Evolutionary conservation across 1,140 invertebrate species (phyloP), one percentile per base, ranked within the genome.

Genomic region (Artemia franciscana): DNA sequence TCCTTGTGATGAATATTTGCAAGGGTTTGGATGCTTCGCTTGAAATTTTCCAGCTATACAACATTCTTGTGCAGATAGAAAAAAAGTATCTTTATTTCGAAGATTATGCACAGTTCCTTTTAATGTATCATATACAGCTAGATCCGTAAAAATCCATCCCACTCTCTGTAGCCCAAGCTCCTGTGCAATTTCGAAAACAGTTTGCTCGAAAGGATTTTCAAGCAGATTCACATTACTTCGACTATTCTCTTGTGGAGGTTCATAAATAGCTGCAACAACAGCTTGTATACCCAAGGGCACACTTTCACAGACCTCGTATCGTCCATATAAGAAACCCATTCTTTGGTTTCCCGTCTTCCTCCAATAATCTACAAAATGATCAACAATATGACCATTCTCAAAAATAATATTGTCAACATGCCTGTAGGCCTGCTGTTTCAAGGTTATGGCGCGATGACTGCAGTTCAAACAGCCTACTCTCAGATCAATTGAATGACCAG

Each of bases 131-230:
- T 91, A 83, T 57, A 88, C 83, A 65, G 96, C 80, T 24, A 99
- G 78, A 79, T 99, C 95, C 7, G 94, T 98, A 74, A 99, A 99
- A 68, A 98, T 93, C 95, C 96, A 99, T 25, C 96, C 96, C 64
- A 99, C 84, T 73, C 81, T 76, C 59, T 74, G 77, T 66, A 98
- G 76, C 57, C 91, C 91, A 30, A 99, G 78, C 61, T 79, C 76
- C 30, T 72, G 71, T 57, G 91, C 90, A 64, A 97, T 75, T 68
- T 84, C 79, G 65, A 91, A 80, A 3, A 96, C 85, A 58, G 84
- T 68, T 58, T 74, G 73, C 68, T 79, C 77, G 65, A 79, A 82
- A 58, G 85, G 80, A 74, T 97, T 91, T 0, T 80, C 76, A 57
- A 78, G 68, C 62, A 89, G 75, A 65, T 76, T 76, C 64, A 89